Conservation (phyloP, 2,113 vertebrate species). For the Clarias gariepinus region DNA sequence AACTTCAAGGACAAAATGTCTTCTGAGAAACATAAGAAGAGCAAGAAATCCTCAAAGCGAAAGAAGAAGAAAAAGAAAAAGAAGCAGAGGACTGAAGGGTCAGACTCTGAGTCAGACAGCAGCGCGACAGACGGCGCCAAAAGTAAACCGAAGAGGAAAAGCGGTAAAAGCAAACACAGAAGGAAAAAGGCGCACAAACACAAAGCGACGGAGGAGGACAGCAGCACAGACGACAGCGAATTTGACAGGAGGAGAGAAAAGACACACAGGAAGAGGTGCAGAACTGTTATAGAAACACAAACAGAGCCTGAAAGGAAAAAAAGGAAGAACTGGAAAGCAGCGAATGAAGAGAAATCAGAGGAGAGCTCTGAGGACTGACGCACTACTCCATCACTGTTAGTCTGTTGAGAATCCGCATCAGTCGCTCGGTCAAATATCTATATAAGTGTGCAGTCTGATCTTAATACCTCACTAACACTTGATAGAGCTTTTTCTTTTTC, state of each 20-base stretch:
- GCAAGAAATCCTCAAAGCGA: constrained; percentile 86
- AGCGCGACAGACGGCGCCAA: constrained; percentile 50
- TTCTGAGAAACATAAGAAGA: constrained; percentile 75
- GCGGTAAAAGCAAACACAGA: constrained; percentile 68
- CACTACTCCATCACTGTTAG: neutral
- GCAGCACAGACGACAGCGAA: constrained; percentile 60
- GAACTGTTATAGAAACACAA: constrained; percentile 61
- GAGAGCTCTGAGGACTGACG: constrained; percentile 81
- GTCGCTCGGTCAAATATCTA: neutral
- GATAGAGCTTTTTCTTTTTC: constrained; percentile 24
- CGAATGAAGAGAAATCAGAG: constrained; percentile 80
- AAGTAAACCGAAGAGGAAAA: constrained; percentile 64
- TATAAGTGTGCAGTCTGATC: neutral
- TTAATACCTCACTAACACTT: constrained; percentile 30
- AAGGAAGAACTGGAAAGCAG: constrained; percentile 87
- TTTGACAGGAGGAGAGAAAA: constrained; percentile 43
- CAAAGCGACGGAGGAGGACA: constrained; percentile 61
- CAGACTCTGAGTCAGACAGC: constrained; percentile 68
- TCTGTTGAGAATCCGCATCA: neutral
- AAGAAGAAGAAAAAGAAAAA: constrained; percentile 88
- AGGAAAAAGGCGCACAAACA: constrained; percentile 70
- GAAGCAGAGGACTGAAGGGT: constrained; percentile 63
- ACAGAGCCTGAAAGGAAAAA: constrained; percentile 66
- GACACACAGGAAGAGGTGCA: constrained; percentile 62
- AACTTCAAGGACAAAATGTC: constrained; percentile 70